Evolutionary conservation across 2,113 vertebrate genomes (phyloP), one percentile per base, ranked within the genome.

Genomic region (Syrrhaptes paradoxus): DNA sequence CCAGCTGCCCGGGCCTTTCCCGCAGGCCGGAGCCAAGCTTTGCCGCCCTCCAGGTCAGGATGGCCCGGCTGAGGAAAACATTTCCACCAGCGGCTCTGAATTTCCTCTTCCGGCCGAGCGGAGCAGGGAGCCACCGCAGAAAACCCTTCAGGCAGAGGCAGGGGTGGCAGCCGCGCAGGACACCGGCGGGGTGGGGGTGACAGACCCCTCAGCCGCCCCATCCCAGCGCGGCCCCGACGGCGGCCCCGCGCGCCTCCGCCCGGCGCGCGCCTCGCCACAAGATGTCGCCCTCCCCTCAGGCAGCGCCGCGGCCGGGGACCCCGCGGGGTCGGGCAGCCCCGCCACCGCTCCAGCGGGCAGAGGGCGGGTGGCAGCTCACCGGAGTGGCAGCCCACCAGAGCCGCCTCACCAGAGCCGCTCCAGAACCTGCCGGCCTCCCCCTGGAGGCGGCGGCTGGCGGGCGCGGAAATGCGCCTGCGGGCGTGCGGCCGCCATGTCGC

Each of bases 281-380:
- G 98, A 55, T 98, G 98, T 62, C 98, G 57, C 94, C 90, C 26
- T 96, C 58, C 34, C 57, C 97, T 94, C 96, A 98, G 90, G n/a
- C 92, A 97, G 97, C 61, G 81, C 43, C 20, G 74, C 4, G 16
- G 57, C 36, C 16, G 14, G 45, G 11, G 48, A 26, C 48, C 43
- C 11, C 9, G 10, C 48, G 1, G 57, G 17, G 29, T 17, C 16
- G 3, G 38, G 38, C 38, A 41, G 16, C 9, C 20, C 36, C 1
- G 29, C 7, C 8, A 4, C 22, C 6, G 57, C 12, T 28, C 9
- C 25, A 7, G 36, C 14, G 10, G 54, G 19, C 17, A 34, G 36
- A 18, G 7, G 21, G 38, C 38, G 10, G 36, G 13, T 15, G 45
- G 5, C 5, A n/a, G 36, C 55, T 71, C 17, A 16, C 16, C 8